Percentiles rank a stretch among this genome's conserved stretches.
phyloP scores from a whole-genome alignment of 1,140 invertebrate species.

The Prorops nasuta region DNA sequence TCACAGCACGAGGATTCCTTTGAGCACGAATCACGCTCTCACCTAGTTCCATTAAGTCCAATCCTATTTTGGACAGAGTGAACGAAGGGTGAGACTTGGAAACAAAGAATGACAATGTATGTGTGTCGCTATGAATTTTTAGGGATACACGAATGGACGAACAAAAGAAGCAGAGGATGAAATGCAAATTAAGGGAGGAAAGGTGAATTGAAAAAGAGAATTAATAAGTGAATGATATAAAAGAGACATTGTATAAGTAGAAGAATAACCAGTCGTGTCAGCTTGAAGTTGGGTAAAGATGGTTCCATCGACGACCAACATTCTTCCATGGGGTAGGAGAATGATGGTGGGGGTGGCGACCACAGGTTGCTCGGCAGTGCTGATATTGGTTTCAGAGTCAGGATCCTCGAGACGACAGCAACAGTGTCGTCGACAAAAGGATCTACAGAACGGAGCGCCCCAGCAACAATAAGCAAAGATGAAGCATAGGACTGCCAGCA shows the following conservation, averaged over 20 bases:
- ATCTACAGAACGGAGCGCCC: constrained; percentile 59
- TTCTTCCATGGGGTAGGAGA: constrained; percentile 60
- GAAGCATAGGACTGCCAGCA: constrained; percentile 61
- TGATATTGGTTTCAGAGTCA: constrained; percentile 32
- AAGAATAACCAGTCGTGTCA: constrained; percentile 42
- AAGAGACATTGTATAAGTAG: too few species aligned
- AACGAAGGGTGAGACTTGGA: too few species aligned
- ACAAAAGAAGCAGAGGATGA: too few species aligned
- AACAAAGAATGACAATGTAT: too few species aligned
- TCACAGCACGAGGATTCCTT: constrained; percentile 36
- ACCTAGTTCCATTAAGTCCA: constrained; percentile 58
- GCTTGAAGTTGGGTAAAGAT: constrained; percentile 58
- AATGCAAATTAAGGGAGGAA: too few species aligned
- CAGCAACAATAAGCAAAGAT: constrained; percentile 63
- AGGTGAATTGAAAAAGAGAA: too few species aligned
- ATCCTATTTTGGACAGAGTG: too few species aligned
- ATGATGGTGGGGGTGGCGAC: constrained; percentile 59
- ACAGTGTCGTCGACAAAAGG: constrained; percentile 54
- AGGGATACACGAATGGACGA: too few species aligned
- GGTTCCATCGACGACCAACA: constrained; percentile 60
- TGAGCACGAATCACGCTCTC: constrained; percentile 55
- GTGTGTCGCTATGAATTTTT: too few species aligned
- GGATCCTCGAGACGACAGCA: constrained; percentile 51
- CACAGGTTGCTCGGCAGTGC: constrained; percentile 35
- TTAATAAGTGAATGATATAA: too few species aligned